Evolutionary conservation across 2,888 invertebrate species (phyloP).

Genomic region (Synanthedon tipuliformis): DNA sequence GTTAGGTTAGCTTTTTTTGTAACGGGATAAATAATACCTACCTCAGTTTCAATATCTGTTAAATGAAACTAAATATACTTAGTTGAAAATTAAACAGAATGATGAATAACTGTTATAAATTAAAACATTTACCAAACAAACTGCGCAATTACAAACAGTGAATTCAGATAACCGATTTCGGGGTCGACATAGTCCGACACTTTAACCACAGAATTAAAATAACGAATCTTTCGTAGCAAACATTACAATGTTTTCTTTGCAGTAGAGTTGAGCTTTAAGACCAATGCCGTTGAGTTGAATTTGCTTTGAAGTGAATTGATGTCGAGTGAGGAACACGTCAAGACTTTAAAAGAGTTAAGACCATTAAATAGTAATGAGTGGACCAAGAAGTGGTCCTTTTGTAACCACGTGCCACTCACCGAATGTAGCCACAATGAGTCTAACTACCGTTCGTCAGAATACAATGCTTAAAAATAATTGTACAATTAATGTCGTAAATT

Average conservation of each 20-base stretch:
- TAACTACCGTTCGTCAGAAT: conserved; percentile 60
- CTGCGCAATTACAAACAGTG: conserved; percentile 53
- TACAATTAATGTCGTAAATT: conserved; percentile 55
- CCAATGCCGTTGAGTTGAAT: conserved; percentile 12
- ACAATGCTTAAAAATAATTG: conserved; percentile 63
- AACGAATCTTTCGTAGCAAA: conserved; percentile 48
- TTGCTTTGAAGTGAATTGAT: conserved; percentile 8
- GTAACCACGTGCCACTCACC: conserved; percentile 61
- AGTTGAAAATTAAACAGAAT: conserved; percentile 9
- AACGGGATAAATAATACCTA: no score
- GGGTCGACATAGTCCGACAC: conserved; percentile 62
- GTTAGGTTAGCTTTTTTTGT: no score
- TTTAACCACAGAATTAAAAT: conserved; percentile 56
- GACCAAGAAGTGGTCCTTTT: conserved; percentile 56
- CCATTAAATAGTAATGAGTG: conserved; percentile 68
- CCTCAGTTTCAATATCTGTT: no score
- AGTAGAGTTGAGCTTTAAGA: conserved; percentile 6
- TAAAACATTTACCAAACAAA: conserved; percentile 31
- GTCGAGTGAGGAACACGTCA: conserved; percentile 40
- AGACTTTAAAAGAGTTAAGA: conserved; percentile 46
- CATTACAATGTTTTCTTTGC: conserved; percentile 12
- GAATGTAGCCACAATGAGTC: conserved; percentile 41
- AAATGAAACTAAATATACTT: not conserved
- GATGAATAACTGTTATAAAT: conserved; percentile 30
- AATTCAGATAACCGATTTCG: conserved; percentile 55